Percentiles rank a stretch among this genome's conserved stretches.
Evolutionary conservation across 2,113 vertebrate genomes (phyloP).

Genomic region (Puntigrus tetrazona): DNA sequence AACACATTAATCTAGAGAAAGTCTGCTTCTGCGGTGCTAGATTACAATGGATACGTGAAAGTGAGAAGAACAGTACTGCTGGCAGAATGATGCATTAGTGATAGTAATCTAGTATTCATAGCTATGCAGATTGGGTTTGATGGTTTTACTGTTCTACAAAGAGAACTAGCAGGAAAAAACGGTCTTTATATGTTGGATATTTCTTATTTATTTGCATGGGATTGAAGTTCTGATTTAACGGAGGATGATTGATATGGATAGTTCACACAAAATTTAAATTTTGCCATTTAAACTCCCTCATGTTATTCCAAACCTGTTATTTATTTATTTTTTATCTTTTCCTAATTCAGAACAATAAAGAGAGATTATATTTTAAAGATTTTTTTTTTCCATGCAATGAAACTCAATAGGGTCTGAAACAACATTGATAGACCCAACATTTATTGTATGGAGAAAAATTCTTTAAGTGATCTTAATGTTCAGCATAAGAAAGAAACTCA

Average conservation of each 20-base stretch:
- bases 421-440: background rate
- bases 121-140: background rate
- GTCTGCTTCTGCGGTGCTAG: background rate
- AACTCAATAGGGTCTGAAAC: background rate
- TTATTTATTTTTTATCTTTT: background rate
- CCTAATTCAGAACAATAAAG: background rate
- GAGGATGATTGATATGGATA: background rate
- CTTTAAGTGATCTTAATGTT: background rate
- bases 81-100: conserved; percentile 32
- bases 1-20: conserved; percentile 28
- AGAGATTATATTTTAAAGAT: background rate
- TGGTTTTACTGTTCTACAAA: conserved; percentile 12
- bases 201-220: background rate
- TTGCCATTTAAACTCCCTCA: background rate
- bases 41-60: conserved; percentile 29
- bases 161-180: background rate
- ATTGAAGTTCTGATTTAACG: background rate
- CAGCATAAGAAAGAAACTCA: background rate
- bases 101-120: conserved; percentile 27
- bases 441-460: background rate
- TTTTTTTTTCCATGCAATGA: background rate
- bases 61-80: conserved; percentile 12
- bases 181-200: background rate
- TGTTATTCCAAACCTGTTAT: background rate
- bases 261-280: background rate